These are phyloP conservation scores for Thinocorus orbignyianus DNA, from an alignment of 2,113 vertebrate genomes.

Conservation along the genomic window DNA sequence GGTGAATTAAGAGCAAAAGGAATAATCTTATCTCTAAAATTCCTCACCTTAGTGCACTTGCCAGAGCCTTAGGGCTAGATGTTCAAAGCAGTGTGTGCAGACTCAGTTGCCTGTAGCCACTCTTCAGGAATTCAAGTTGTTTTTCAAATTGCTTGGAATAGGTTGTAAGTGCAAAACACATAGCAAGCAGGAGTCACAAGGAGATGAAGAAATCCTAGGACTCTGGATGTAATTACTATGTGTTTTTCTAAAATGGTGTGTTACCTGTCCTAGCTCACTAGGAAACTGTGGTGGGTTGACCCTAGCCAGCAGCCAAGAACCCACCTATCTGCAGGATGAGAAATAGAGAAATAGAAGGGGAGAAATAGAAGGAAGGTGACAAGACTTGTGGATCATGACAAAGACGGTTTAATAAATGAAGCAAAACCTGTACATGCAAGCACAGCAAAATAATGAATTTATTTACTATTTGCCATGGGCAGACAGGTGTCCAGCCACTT, in stretches of 20 bases:
- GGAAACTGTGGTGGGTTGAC: background rate
- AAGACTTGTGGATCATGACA: background rate
- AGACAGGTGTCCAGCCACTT: background rate
- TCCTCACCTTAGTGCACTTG: background rate
- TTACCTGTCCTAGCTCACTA: background rate
- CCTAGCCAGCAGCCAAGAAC: background rate
- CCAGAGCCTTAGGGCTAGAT: background rate
- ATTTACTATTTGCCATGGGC: background rate
- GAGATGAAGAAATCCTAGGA: background rate
- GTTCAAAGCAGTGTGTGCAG: background rate
- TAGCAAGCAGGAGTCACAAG: background rate
- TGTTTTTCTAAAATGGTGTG: background rate
- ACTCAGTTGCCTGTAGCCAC: background rate
- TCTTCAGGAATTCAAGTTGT: background rate
- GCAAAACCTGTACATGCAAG: background rate
- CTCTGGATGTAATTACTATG: background rate
- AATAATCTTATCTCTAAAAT: background rate
- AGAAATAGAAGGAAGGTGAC: background rate
- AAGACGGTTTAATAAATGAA: background rate
- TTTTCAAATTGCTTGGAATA: background rate
- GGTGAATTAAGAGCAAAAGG: slow-evolving; percentile 44
- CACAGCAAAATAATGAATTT: background rate
- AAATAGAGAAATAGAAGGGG: background rate
- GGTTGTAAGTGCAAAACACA: background rate
- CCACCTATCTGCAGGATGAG: background rate